Evolutionary conservation across 2,797 vertebrate genomes (phyloP), one percentile per base, ranked within the genome.

Genomic region (Lateolabrax maculatus): DNA sequence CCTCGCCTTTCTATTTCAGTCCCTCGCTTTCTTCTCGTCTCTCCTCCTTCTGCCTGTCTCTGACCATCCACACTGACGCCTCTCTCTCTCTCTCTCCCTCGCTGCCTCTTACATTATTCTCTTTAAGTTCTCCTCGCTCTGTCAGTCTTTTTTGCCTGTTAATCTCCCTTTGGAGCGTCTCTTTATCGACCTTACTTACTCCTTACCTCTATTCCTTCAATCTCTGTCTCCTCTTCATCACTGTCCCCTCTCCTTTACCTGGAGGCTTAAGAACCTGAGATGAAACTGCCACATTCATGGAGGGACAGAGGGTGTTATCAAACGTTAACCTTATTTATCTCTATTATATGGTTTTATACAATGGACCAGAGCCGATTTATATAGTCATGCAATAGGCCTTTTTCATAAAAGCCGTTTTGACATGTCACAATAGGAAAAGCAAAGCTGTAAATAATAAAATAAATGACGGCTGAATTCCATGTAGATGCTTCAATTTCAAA

Each of bases 1-100:
- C 53, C 81, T 81, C 63, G 13, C 62, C 68, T 79, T 84, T 90
- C 81, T 85, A 85, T 89, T 89, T 85, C 71, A 63, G 84, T 81
- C 74, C 46, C 27, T 71, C 0, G 27, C 27, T 76, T 71, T 76
- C 51, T 75, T 51, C 69, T 49, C 25, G 15, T 83, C 60, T 68
- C 48, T 73, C 51, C 63, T 29, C 51, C 72, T 36, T 62, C 66
- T 58, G 67, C 74, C 63, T 64, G 39, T 80, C 69, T 69, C 69
- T 72, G 79, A 58, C 64, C 67, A 67, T 67, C 5, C 9, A 55
- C 53, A 21, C 0, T 3, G 55, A 57, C 23, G 27, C 23, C 70
- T 66, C 6, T 1, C 12, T 64, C n/a, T 63, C 44, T 62, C 9
- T 64, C n/a, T 61, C 43, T 57, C 57, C 41, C 64, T 37, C n/a